Conservation (phyloP, 2,888 invertebrate genomes). For the Lamellibrachia columna region DNA sequence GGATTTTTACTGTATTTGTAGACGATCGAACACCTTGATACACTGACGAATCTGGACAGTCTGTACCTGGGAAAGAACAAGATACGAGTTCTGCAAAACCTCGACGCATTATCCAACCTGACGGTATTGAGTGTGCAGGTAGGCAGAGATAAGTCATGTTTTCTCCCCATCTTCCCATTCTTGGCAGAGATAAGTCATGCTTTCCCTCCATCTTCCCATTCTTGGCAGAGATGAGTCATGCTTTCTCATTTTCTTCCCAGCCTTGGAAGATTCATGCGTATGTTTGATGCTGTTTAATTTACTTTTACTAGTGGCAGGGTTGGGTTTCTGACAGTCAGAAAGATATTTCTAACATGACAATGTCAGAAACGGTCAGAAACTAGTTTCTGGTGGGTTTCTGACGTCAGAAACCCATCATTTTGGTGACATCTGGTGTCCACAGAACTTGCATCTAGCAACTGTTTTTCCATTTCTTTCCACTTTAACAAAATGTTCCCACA, state of each 20-base stretch:
- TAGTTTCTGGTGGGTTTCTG: no score
- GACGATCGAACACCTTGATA: constrained; percentile 87
- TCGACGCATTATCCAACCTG: constrained; percentile 78
- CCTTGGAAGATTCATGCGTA: neutral
- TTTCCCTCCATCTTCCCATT: neutral
- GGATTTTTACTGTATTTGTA: constrained; percentile 63
- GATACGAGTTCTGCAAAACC: constrained; percentile 84
- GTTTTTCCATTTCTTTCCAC: no score
- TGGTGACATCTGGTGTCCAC: no score
- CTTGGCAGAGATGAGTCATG: neutral
- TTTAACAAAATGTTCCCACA: no score
- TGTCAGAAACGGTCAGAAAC: no score
- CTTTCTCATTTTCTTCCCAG: neutral
- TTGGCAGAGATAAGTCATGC: neutral
- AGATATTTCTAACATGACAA: no score
- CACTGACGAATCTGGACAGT: constrained; percentile 78
- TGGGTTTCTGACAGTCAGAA: no score
- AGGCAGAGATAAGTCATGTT: constrained; percentile 33
- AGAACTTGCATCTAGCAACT: no score
- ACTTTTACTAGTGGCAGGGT: neutral
- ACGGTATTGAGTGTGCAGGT: constrained; percentile 85
- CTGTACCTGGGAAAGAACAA: constrained; percentile 95
- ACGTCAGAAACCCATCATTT: no score
- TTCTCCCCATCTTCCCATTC: neutral
- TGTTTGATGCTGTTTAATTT: neutral